Conservation (phyloP, 1,140 invertebrate genomes). For the Apolygus lucorum region DNA sequence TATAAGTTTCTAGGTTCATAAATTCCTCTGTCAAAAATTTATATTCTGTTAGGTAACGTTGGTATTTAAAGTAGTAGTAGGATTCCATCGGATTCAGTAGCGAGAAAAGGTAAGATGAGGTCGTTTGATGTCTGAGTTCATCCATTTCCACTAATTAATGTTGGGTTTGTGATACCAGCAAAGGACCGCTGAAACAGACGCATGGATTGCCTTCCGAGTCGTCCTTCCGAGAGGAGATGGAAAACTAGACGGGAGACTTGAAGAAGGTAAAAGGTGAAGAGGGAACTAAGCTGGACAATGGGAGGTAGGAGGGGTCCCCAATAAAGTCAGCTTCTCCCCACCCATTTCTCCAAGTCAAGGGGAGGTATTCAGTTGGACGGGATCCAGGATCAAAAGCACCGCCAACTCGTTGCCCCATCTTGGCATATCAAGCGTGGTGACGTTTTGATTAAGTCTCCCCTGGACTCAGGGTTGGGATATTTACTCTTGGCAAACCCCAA, state of each 20-base stretch:
- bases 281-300: background rate
- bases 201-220: background rate
- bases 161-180: too few relatives aligned
- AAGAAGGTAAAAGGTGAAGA: background rate
- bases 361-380: constrained; percentile 11
- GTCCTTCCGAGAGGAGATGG: background rate
- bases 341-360: background rate
- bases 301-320: background rate
- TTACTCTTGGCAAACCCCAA: background rate
- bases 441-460: constrained; percentile 13
- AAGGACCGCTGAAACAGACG: background rate
- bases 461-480: background rate
- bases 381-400: constrained; percentile 3
- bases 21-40: too few relatives aligned
- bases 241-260: background rate
- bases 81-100: too few relatives aligned
- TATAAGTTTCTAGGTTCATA: too few relatives aligned
- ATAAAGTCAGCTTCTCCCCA: background rate
- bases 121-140: too few relatives aligned
- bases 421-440: constrained; percentile 4
- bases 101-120: too few relatives aligned
- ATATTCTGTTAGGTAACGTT: too few relatives aligned
- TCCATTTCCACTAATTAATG: too few relatives aligned
- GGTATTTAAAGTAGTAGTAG: too few relatives aligned
- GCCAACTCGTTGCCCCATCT: constrained; percentile 7